Conservation (phyloP, 2,113 vertebrate species). For the Indri indri region DNA sequence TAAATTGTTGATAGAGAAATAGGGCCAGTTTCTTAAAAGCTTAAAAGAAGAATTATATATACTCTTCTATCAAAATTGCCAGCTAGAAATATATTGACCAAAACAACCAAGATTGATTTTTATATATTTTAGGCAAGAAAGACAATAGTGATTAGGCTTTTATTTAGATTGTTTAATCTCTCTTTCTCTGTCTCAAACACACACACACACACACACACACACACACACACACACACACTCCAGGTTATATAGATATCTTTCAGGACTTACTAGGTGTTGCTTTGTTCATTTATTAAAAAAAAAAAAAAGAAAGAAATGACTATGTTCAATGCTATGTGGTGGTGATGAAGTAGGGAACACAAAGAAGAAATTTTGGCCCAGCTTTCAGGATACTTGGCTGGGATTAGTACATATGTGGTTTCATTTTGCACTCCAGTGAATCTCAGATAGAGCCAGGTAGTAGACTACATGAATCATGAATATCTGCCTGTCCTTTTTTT, state of each 20-base stretch:
- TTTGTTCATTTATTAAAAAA: neutral
- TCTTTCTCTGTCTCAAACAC: neutral
- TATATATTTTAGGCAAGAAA: neutral
- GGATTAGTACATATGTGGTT: neutral
- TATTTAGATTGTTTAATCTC: neutral
- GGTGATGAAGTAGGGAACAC: rapidly evolving
- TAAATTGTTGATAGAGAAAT: slow-evolving; percentile 10
- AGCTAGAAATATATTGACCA: neutral
- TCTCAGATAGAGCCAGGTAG: neutral
- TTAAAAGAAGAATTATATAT: neutral
- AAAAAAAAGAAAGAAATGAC: neutral
- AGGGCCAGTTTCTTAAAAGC: neutral
- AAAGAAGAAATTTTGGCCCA: neutral
- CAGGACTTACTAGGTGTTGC: neutral
- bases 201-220: neutral
- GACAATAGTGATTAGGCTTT: neutral
- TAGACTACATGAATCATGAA: neutral
- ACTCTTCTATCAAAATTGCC: neutral
- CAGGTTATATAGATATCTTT: neutral
- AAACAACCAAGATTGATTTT: neutral
- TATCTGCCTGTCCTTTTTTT: neutral
- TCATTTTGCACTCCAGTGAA: neutral
- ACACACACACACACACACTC: neutral
- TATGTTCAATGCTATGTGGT: neutral
- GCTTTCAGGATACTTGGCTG: neutral